Percentiles rank a stretch among this genome's conserved stretches.
phyloP scores from a whole-genome alignment of 1,140 invertebrate species.

The Scylla paramamosain region DNA sequence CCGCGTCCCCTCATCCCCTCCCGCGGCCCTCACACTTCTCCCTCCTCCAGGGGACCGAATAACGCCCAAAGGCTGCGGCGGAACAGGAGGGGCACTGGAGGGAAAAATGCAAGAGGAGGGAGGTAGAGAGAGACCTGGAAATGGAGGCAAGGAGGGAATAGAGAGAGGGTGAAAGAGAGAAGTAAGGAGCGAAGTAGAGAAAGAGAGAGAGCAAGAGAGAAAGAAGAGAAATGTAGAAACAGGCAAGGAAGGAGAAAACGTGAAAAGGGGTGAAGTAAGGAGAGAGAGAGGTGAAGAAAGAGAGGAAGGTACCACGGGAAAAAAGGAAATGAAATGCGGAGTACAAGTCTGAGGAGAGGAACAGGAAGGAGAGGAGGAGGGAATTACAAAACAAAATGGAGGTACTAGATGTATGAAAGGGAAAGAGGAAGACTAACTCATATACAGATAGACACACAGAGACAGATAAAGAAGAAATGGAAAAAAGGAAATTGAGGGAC shows the following conservation, averaged over 20 bases:
- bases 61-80: background rate
- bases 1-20: too few relatives aligned
- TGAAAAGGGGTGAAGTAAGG: background rate
- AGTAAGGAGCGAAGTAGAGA: background rate
- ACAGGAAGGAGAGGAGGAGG: background rate
- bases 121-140: background rate
- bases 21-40: background rate
- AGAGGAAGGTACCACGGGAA: background rate
- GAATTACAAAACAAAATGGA: background rate
- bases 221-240: background rate
- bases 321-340: too few relatives aligned
- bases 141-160: background rate
- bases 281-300: background rate
- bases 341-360: background rate
- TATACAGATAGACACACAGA: background rate
- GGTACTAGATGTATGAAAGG: background rate
- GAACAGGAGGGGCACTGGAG: background rate
- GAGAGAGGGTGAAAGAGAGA: background rate
- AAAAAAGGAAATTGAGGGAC: too few relatives aligned
- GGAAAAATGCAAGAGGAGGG: background rate
- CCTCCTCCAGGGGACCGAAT: background rate
- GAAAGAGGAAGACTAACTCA: background rate
- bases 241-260: background rate
- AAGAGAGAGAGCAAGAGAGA: background rate
- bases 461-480: too few relatives aligned